Evolutionary conservation across 2,888 invertebrate genomes (phyloP), one percentile per base, ranked within the genome.

Genomic region (Volucella inanis): DNA sequence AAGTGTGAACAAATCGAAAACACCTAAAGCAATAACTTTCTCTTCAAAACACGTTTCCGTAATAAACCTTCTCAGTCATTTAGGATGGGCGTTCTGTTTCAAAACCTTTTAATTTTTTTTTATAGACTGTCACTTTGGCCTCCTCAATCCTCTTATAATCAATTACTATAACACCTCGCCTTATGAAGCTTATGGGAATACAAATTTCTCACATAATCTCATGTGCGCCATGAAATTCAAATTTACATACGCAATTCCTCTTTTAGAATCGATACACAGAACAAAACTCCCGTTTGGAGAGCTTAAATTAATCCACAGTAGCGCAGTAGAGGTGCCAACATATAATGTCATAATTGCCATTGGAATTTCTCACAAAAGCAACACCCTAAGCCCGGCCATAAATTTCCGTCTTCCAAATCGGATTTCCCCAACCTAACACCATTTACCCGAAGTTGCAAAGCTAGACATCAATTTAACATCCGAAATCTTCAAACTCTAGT

Each of bases 271-370:
- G 38, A 12, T 43, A 10, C 8, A 55, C 57, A 64, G 68, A 71
- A 55, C 71, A 65, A 45, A 82, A 43, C 39, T 38, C 14, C 38
- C n/a, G 41, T 12, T 12, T 22, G 54, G 15, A n/a, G 55, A 22
- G 76, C 81, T 76, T 72, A 45, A 68, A 68, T 64, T 83, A 83
- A 83, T 83, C 83, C 83, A 74, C 83, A 74, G 83, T 83, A 79
- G 83, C 82, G 52, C 38, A 75, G 45, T 49, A 52, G 64, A 84
- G 84, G 79, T 84, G 79, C 75, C 84, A 80, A 84, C 74, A 80
- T 57, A 78, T 59, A 54, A 84, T 71, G 70, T 80, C 75, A 80
- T 84, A 80, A 84, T 80, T 84, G 75, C 18, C 75, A 47, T 31
- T 84, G 75, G 72, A 70, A 84, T 75, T 70, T 54, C 70, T 14